phyloP scores from a whole-genome alignment of 2,888 invertebrate species.

The Phyto melanocephala region DNA sequence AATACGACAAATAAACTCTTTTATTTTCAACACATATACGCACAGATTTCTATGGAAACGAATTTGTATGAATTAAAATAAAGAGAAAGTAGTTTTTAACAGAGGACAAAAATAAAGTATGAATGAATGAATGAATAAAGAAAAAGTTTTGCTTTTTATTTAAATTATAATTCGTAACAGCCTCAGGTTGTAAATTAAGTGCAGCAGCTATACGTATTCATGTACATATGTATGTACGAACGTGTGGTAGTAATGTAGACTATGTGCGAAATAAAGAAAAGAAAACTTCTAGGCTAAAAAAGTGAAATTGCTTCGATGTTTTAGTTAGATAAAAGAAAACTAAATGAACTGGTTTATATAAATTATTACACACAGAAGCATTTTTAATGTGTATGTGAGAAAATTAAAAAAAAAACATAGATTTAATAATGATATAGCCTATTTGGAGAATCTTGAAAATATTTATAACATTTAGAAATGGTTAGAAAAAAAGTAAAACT shows the following conservation, averaged over 20 bases:
- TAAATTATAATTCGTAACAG: constrained; percentile 57
- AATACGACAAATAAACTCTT: constrained; percentile 40
- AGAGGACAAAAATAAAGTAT: not conserved
- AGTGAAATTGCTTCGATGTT: not conserved
- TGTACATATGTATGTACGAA: too few species aligned
- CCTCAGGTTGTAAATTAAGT: constrained; percentile 62
- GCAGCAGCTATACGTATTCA: constrained; percentile 22
- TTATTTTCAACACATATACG: not conserved
- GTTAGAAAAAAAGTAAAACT: constrained; percentile 19
- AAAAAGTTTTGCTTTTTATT: constrained; percentile 58
- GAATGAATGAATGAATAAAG: constrained; percentile 12
- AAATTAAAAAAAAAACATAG: not conserved
- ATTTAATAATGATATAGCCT: too few species aligned
- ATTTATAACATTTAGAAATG: constrained; percentile 39
- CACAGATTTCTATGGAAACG: not conserved
- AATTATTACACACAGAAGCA: not conserved
- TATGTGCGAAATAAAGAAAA: not conserved
- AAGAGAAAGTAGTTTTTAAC: constrained; percentile 42
- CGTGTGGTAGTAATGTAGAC: constrained; percentile 38
- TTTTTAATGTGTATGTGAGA: not conserved
- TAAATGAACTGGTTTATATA: constrained; percentile 17
- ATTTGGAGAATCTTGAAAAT: constrained; percentile 29
- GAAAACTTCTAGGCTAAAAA: not conserved
- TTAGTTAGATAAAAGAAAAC: constrained; percentile 13
- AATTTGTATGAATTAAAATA: constrained; percentile 22